Evolutionary conservation across 37 sponge, comb jelly and placozoan genomes (phyloP).

Genomic region (Mnemiopsis leidyi): DNA sequence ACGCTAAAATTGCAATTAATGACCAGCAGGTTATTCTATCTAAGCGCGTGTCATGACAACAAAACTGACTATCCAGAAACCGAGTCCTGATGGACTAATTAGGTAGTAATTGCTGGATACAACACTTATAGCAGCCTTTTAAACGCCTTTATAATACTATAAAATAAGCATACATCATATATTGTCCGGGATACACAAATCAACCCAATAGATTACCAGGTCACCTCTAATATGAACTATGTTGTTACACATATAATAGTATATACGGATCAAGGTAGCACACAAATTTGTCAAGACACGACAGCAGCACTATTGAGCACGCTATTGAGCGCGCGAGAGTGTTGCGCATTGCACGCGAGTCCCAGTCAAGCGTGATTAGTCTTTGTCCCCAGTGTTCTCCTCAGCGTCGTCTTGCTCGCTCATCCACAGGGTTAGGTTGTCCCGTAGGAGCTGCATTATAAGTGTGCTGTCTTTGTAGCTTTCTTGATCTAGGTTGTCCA

Average conservation of each 20-base stretch:
- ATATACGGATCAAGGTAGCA: not conserved
- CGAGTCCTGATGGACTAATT: not conserved
- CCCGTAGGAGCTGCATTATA: slow-evolving; percentile 65
- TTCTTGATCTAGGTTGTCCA: slow-evolving; percentile 58
- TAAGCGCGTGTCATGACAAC: not conserved
- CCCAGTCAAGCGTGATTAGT: not conserved
- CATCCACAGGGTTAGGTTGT: slow-evolving; percentile 69
- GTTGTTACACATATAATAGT: not conserved
- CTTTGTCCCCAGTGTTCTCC: slow-evolving; percentile 1
- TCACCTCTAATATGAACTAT: not conserved
- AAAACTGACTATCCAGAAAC: not conserved
- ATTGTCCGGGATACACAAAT: not conserved
- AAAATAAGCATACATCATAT: not conserved
- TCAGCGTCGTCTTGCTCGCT: slow-evolving; percentile 51
- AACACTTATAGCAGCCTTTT: not conserved
- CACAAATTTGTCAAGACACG: not conserved
- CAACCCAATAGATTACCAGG: not conserved
- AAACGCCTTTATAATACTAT: not conserved
- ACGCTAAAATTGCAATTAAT: not conserved
- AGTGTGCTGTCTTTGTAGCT: slow-evolving; percentile 66
- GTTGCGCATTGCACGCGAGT: slow-evolving; percentile 5
- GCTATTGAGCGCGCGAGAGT: not conserved
- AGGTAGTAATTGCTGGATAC: not conserved
- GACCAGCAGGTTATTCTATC: not conserved
- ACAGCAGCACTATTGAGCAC: not conserved